Base-by-base conservation (phyloP, 2,888 invertebrate species). In the Zelleria hepariella region DNA sequence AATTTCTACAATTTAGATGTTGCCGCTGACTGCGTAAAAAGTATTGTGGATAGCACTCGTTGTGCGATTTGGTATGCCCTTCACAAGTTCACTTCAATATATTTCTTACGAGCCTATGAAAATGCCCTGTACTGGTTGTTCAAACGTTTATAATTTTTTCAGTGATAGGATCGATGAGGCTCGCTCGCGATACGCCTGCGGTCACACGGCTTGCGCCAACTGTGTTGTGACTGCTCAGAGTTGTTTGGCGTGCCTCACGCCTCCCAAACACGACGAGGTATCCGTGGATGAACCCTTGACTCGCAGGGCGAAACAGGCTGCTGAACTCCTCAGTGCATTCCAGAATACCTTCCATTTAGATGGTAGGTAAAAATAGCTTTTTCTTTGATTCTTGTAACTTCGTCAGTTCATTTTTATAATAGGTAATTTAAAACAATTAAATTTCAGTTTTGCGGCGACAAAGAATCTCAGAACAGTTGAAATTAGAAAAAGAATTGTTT, bases 401-500 rank as follows among this genome's bases (percentile, higher is more conserved):
- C n/a, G n/a, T n/a, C n/a, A n/a, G n/a, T 7, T 49, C 20, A 10
- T 20, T 18, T 49, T 18, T 49, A 49, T 18, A 49, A 49, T 49
- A 18, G 6, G 2, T 20, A n/a, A 6, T 18, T 10, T 51, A 1
- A 51, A 8, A 21, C 23, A 21, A 51, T 55, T 55, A 26, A 18
- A 10, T 55, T 55, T 47, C 68, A 86, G 86, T 83, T 57, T 71
- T 75, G 58, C 76, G 65, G 66, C 72, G 72, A 51, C 69, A 73
- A 52, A 73, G 80, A 63, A 60, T 78, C 60, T 85, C 81, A 58
- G 82, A 85, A 60, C 75, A 80, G 61, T 65, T 81, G 55, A 82
- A 77, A 70, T 63, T 76, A 55, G 87, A 88, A 71, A 86, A 78
- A 65, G 73, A 82, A 63, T 4, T 86, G n/a, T 88, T 88, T 62